Evolutionary conservation across 2,113 vertebrate species (phyloP).

Genomic region (Petroica traversi): DNA sequence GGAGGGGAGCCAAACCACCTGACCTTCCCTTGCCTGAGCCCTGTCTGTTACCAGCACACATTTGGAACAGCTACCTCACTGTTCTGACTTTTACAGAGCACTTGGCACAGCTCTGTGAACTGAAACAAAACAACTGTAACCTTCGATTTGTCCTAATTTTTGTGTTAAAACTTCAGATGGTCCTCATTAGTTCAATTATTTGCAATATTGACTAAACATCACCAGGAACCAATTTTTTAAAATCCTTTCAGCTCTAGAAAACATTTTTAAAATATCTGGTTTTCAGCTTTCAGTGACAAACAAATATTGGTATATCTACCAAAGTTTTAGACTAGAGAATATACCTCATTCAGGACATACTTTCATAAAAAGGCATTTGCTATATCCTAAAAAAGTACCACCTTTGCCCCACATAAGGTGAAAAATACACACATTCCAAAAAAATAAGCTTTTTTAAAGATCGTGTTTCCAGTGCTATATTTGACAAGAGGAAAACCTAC

Average conservation of each 20-base stretch:
- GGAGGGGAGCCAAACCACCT: neutral
- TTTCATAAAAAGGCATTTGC: neutral
- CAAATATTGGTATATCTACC: neutral
- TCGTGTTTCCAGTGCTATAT: neutral
- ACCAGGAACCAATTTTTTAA: neutral
- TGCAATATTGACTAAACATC: neutral
- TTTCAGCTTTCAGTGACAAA: neutral
- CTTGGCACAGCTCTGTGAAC: neutral
- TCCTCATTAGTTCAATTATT: neutral
- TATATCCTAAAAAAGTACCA: neutral
- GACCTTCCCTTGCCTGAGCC: neutral
- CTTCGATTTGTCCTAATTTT: neutral
- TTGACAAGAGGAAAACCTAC: conserved; percentile 52
- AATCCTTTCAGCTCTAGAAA: neutral
- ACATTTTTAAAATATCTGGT: neutral
- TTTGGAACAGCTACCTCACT: neutral
- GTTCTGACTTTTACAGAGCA: neutral
- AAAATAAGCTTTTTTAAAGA: neutral
- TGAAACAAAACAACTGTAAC: neutral
- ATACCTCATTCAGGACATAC: neutral
- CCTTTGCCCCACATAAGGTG: neutral
- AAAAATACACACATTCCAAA: neutral
- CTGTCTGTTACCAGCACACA: neutral
- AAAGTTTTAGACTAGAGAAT: neutral
- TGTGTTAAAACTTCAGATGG: neutral